These are phyloP conservation scores for Corythaixoides concolor DNA, from an alignment of 2,113 vertebrate species.

Conservation along the genomic window DNA sequence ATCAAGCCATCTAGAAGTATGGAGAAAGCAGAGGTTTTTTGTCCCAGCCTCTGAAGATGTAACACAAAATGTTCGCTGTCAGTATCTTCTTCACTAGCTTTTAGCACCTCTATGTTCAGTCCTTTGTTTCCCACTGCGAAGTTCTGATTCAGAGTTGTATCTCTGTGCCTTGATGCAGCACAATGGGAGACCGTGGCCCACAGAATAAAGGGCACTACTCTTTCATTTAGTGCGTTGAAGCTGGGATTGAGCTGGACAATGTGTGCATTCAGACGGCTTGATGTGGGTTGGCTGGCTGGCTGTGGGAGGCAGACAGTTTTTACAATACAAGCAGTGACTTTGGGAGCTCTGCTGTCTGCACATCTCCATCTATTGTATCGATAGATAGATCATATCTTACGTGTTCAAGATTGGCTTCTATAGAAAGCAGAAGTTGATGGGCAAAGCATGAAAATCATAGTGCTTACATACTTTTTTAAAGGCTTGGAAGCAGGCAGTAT, in stretches of 20 bases:
- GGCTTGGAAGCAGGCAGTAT: neutral
- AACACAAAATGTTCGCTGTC: neutral
- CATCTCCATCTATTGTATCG: neutral
- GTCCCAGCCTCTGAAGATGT: neutral
- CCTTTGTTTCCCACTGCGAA: neutral
- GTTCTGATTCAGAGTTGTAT: neutral
- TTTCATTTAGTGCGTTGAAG: neutral
- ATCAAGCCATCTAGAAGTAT: neutral
- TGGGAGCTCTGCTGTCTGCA: neutral
- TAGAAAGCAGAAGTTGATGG: neutral
- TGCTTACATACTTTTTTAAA: neutral
- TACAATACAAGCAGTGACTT: neutral
- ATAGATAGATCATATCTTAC: neutral
- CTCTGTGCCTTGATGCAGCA: neutral
- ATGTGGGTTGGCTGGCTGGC: neutral
- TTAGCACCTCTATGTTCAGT: neutral
- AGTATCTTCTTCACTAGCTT: neutral
- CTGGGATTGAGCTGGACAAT: neutral
- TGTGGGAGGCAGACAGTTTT: neutral
- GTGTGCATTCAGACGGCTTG: neutral
- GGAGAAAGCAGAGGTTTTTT: neutral
- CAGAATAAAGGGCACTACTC: neutral
- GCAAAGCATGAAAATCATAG: fast-evolving
- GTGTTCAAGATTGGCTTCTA: neutral
- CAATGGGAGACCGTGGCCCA: neutral